Conservation (phyloP, 2,797 vertebrate species). For the Furcifer pardalis region DNA sequence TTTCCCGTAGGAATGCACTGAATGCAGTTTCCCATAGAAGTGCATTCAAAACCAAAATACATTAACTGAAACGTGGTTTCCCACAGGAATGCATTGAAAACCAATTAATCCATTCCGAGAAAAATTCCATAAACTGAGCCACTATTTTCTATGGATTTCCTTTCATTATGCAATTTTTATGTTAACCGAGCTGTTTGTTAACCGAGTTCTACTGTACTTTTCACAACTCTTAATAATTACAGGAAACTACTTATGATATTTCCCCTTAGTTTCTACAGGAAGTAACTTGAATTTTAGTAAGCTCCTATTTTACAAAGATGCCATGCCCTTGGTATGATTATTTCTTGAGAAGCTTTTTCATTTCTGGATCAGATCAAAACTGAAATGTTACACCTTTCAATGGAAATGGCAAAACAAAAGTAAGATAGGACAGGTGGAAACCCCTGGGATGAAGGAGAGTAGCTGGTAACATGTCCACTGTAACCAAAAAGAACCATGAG, state of each 20-base stretch:
- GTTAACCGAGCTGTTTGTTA: too few relatives aligned
- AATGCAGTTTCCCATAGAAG: too few relatives aligned
- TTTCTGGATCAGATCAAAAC: slow-evolving; percentile 12
- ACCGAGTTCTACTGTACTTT: too few relatives aligned
- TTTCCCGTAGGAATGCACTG: too few relatives aligned
- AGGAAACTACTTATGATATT: background rate
- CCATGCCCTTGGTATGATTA: background rate
- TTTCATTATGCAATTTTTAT: too few relatives aligned
- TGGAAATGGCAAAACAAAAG: slow-evolving; percentile 4
- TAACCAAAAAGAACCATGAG: slow-evolving; percentile 14
- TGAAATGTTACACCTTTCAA: background rate
- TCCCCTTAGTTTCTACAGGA: slow-evolving; percentile 22
- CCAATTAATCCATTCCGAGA: too few relatives aligned
- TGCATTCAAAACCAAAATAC: too few relatives aligned
- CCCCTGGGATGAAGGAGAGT: slow-evolving; percentile 5
- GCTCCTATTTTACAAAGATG: background rate
- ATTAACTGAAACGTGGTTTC: too few relatives aligned
- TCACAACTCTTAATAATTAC: background rate
- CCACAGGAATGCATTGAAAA: too few relatives aligned
- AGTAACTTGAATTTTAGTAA: slow-evolving; percentile 17
- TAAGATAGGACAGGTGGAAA: background rate
- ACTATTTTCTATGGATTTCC: too few relatives aligned
- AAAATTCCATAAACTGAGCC: too few relatives aligned
- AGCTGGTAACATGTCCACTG: background rate
- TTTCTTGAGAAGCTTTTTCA: background rate